These are phyloP conservation scores for Drosophila lini DNA, from an alignment of 1,140 invertebrate species.

Conservation along the genomic window DNA sequence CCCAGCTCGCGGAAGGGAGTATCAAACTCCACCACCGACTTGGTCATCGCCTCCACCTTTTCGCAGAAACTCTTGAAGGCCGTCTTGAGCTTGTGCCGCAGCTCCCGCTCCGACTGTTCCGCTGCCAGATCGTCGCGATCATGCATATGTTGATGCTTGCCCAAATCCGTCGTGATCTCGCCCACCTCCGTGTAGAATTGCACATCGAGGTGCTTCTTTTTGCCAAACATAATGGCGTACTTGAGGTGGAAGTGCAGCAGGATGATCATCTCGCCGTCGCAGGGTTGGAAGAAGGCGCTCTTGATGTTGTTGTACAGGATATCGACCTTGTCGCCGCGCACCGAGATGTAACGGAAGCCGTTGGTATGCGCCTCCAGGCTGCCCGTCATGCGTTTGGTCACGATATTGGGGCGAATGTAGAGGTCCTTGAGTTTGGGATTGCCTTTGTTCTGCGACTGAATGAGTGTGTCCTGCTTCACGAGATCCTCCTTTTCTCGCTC, in stretches of 20 bases:
- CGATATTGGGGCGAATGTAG: conserved; percentile 99
- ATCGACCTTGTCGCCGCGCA: conserved; percentile 99
- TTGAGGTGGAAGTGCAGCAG: conserved; percentile 99
- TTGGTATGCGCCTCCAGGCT: conserved; percentile 97
- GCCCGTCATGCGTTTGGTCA: conserved; percentile 98
- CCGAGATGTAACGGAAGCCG: conserved; percentile 99
- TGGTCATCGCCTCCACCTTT: conserved; percentile 98
- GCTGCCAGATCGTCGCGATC: conserved; percentile 99
- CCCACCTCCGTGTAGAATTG: conserved; percentile 99
- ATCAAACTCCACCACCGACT: conserved; percentile 99
- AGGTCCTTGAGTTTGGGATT: conserved; percentile 99
- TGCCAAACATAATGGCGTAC: conserved; percentile 99
- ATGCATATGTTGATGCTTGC: conserved; percentile 99
- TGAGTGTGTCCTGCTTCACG: conserved; percentile 99
- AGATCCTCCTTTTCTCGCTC: conserved; percentile 99
- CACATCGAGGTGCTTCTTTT: conserved; percentile 99
- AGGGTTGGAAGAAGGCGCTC: conserved; percentile 99
- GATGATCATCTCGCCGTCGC: conserved; percentile 99
- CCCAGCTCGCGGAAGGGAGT: conserved; percentile 98
- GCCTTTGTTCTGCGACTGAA: conserved; percentile 97
- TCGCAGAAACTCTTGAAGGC: conserved; percentile 99
- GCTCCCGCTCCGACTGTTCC: conserved; percentile 98
- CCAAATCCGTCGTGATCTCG: conserved; percentile 99
- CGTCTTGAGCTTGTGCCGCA: conserved; percentile 97
- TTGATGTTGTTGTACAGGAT: conserved; percentile 99